Base-by-base conservation (phyloP, 2,113 vertebrate genomes). In the Cottus gobio region DNA sequence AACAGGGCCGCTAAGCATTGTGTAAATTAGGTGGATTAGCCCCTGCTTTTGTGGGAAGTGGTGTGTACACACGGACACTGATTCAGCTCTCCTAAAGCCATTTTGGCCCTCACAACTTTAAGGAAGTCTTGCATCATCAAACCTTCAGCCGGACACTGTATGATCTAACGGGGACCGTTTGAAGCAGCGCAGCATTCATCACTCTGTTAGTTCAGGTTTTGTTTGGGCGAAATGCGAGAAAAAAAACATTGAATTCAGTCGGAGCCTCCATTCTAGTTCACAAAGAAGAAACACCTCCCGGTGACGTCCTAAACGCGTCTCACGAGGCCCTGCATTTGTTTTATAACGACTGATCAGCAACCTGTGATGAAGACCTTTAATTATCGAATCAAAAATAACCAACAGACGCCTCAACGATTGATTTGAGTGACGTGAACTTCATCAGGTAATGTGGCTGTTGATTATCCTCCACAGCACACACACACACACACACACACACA, bases 21-120 rank as follows among this genome's bases (percentile, higher is more conserved):
- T 95, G 90, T 85, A 87, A 91, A 93, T 91, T 85, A 90, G 91
- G 79, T 94, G 94, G 93, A 95, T 95, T 94, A 95, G 86, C 80
- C 85, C 82, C 84, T 60, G 90, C 83, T 92, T 95, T 95, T 94
- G 93, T 91, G 85, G 90, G 75, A 86, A 84, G 71, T 83, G 86
- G 78, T 87, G 88, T 89, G 85, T 90, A 93, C 90, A 93, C 93
- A 94, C 85, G 89, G 85, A 85, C 83, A 77, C 90, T 64, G 90
- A 92, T 90, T 94, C 89, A 92, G 62, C 75, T 72, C 85, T 90
- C 81, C 82, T 74, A 90, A 91, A 93, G 86, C 86, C 88, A 91
- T 74, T 92, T 79, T 87, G 82, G 87, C 85, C 75, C 86, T 87
- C 76, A 85, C 79, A 88, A 87, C 75, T 87, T 90, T 83, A 82